Conservation (phyloP, 2,113 vertebrate species). For the Emydocephalus ijimae region DNA sequence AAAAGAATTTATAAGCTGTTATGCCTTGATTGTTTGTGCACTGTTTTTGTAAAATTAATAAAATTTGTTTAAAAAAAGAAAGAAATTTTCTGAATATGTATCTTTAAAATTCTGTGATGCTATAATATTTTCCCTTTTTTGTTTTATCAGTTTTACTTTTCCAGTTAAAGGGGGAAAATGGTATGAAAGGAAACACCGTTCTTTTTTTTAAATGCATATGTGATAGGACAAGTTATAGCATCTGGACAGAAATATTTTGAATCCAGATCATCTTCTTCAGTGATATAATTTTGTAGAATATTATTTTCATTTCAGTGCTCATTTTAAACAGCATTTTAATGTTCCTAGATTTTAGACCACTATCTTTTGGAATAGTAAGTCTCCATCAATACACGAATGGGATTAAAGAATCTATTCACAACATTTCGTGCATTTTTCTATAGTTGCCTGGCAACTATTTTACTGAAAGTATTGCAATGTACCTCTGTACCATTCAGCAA, state of each 20-base stretch:
- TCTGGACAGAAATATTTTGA: constrained; percentile 5
- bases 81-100: too few relatives aligned
- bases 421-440: constrained; percentile 18
- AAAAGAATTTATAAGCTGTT: too few relatives aligned
- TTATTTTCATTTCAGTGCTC: constrained; percentile 27
- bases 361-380: constrained; percentile 3
- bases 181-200: neutral
- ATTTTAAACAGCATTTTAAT: constrained; percentile 31
- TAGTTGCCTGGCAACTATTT: constrained; percentile 41
- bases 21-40: too few relatives aligned
- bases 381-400: constrained; percentile 22
- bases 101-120: neutral
- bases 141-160: neutral
- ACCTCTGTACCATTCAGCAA: neutral
- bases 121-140: neutral
- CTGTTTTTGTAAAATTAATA: too few relatives aligned
- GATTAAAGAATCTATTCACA: neutral
- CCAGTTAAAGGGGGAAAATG: neutral
- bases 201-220: neutral
- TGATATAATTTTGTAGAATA: constrained; percentile 18
- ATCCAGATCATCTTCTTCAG: constrained; percentile 18
- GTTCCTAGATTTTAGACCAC: constrained; percentile 27
- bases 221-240: neutral
- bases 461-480: constrained; percentile 11
- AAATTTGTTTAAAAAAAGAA: too few relatives aligned